These are phyloP conservation scores for Heliconius charithonia DNA, from an alignment of 2,888 invertebrate genomes.

Conservation along the genomic window DNA sequence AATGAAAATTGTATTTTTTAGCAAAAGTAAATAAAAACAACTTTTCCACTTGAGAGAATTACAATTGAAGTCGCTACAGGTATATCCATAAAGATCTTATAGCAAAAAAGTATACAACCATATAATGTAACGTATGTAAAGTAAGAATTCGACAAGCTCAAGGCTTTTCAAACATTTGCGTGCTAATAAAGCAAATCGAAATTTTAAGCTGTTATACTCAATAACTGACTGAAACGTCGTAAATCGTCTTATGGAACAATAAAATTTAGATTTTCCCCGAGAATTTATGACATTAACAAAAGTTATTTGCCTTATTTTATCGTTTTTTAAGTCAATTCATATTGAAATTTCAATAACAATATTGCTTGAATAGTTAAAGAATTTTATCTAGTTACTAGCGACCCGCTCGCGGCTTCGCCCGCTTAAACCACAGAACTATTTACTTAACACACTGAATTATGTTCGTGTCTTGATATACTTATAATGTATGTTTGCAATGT, in stretches of 20 bases:
- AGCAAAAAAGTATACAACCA: neutral
- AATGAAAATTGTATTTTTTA: too few relatives aligned
- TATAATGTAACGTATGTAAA: neutral
- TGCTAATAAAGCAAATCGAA: slow-evolving; percentile 31
- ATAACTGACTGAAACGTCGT: slow-evolving; percentile 13
- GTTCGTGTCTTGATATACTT: too few relatives aligned
- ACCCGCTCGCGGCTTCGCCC: too few relatives aligned
- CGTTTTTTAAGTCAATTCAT: neutral
- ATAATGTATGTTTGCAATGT: too few relatives aligned
- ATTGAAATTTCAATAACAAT: neutral
- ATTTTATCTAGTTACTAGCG: neutral
- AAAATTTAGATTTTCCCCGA: neutral
- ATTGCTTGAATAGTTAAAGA: neutral
- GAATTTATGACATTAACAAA: neutral
- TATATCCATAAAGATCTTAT: neutral
- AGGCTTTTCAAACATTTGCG: slow-evolving; percentile 31
- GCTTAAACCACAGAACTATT: too few relatives aligned
- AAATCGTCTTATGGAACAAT: slow-evolving; percentile 13
- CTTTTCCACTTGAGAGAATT: too few relatives aligned
- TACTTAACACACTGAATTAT: too few relatives aligned
- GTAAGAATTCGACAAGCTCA: slow-evolving; percentile 16
- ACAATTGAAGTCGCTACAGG: too few relatives aligned
- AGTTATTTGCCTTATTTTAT: neutral
- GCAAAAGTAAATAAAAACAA: too few relatives aligned
- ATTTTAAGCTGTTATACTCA: slow-evolving; percentile 18